These are phyloP conservation scores for Platalea minor DNA, from an alignment of 2,797 vertebrate genomes.

Conservation along the genomic window DNA sequence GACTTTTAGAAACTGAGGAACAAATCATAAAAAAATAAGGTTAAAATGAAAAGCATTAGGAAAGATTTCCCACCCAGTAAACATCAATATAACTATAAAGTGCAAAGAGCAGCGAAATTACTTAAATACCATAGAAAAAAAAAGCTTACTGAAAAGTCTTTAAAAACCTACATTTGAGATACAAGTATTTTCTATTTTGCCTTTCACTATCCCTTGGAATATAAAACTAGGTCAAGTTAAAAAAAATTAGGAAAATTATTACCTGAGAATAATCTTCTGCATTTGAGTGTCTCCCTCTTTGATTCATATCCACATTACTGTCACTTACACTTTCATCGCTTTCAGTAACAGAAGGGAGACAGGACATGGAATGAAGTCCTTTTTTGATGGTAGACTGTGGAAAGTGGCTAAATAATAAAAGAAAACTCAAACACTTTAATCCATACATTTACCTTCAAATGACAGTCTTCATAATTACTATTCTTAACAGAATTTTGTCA, in stretches of 20 bases:
- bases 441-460: neutral
- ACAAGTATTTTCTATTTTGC: neutral
- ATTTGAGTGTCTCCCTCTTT: neutral
- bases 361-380: constrained; percentile 22
- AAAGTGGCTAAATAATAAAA: constrained; percentile 43
- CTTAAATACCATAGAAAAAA: neutral
- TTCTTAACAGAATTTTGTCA: neutral
- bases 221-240: neutral
- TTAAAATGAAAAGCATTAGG: neutral
- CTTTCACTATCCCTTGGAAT: neutral
- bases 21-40: neutral
- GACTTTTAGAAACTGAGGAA: neutral
- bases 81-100: neutral
- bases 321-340: constrained; percentile 70
- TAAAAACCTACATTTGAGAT: neutral
- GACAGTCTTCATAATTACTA: neutral
- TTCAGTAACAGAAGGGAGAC: constrained; percentile 78
- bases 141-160: neutral
- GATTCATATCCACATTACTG: constrained; percentile 29
- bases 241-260: constrained; percentile 26
- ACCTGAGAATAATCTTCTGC: constrained; percentile 73
- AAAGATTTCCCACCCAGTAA: neutral
- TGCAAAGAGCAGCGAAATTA: neutral
- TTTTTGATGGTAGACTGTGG: constrained; percentile 52
- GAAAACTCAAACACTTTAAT: neutral